Evolutionary conservation across 1,140 invertebrate species (phyloP), one percentile per base, ranked within the genome.

Genomic region (Euura lappo): DNA sequence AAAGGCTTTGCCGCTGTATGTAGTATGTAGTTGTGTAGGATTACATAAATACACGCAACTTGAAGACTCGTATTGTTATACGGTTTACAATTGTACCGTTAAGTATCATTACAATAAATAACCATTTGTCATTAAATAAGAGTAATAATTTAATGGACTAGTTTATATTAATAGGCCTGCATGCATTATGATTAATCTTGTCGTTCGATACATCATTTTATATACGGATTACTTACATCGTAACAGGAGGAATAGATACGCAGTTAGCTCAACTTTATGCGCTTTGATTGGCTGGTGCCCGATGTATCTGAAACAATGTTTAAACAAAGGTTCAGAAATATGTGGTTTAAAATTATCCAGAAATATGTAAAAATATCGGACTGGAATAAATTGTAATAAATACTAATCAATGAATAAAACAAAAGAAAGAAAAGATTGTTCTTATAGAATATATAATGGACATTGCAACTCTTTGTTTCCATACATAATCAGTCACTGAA

Each of bases 261-360:
- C 82, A 86, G 87, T 87, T 88, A 88, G 82, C 86, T 88, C 75
- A 87, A 72, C 75, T 87, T 88, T 76, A 87, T 84, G 71, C 85
- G 85, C 79, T 88, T 88, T 75, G 81, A 75, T 85, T 85, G 85
- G 77, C 76, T 83, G n/a, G 79, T 78, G 75, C 76, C 86, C 76
- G 85, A 80, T 69, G 77, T 68, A 83, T 87, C 85, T 86, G 69
- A 45, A 75, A 45, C 47, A 74, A 68, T 46, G 69, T 69, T 69
- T 44, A 68, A 28, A 28, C 28, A 28, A 28, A 28, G 28, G 28
- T 68, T 71, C 6, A 67, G 45, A 45, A 46, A 70, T 10, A 51
- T 47, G 3, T 70, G 44, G 28, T 45, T 28, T 28, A 28, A 28
- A 28, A 28, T 28, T 1, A 28, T 28, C 28, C 0, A 28, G 0